Conservation (phyloP, 2,888 invertebrate species). For the Stratiomys singularior region DNA sequence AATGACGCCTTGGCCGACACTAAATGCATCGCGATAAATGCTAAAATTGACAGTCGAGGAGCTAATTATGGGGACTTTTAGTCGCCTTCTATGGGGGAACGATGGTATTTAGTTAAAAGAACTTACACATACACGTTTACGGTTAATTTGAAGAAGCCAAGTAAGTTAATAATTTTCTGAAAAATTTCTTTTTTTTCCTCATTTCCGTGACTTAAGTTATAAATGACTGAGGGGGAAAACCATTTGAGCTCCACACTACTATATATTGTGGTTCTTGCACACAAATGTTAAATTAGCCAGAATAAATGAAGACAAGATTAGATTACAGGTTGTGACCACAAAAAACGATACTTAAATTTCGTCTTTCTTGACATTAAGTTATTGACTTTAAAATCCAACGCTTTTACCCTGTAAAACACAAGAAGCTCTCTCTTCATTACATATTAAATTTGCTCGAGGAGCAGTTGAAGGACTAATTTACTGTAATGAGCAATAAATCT, state of each 20-base stretch:
- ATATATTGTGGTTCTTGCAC: background rate
- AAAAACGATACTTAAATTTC: background rate
- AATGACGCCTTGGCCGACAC: background rate
- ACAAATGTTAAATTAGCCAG: background rate
- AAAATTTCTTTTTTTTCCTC: background rate
- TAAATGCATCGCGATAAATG: background rate
- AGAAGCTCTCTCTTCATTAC: too few species aligned
- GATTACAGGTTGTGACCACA: background rate
- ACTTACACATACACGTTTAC: background rate
- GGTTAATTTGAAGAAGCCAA: constrained; percentile 20
- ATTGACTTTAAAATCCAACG: too few species aligned
- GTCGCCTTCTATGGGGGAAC: constrained; percentile 4
- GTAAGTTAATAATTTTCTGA: constrained; percentile 24
- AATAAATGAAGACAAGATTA: background rate
- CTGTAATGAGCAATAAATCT: background rate
- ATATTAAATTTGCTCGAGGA: too few species aligned
- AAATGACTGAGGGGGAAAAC: background rate
- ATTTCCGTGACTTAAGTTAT: background rate
- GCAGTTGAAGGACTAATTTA: background rate
- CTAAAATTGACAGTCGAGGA: constrained; percentile 5
- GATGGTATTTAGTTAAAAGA: background rate
- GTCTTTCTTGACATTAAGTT: too few species aligned
- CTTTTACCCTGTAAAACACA: too few species aligned
- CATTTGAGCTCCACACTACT: background rate
- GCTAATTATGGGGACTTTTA: constrained; percentile 24